Base-by-base conservation (phyloP, 1,140 invertebrate species). In the Cardiocondyla obscurior region DNA sequence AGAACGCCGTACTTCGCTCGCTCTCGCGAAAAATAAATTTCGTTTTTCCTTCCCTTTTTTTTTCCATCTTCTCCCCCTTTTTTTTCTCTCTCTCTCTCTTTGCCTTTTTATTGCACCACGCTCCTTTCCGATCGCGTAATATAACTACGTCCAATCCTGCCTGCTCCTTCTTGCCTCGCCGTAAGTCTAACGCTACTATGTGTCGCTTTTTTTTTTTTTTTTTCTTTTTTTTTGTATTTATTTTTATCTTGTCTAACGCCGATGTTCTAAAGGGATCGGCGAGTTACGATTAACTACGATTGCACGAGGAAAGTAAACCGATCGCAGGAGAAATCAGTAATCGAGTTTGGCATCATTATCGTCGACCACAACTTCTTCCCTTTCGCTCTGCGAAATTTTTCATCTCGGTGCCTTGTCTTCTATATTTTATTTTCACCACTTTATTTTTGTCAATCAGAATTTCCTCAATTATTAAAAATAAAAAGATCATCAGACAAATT, bases 21-120 rank as follows among this genome's bases (percentile, higher is more conserved):
- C 28, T 3, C 30, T n/a, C 39, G 44, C 58, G 46, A 65, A 79
- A 79, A 53, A 77, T 65, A 77, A 65, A 64, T 79, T 51, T 57
- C 42, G 19, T 58, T 57, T 57, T 25, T 62, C 19, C 58, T 39
- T 62, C 33, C 58, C 33, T 42, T 39, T 62, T 55, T 7, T 55
- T 36, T 36, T 6, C 44, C 16, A 1, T 6, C 8, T 51, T 30
- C 30, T 44, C 5, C 0, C 3, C 4, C 16, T 16, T 44, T 3
- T 44, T 6, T 67, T 36, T 7, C 3, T 49, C 19, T 8, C 14
- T 42, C 3, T 77, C 64, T 57, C n/a, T 42, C 19, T 28, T 19
- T 30, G 16, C 60, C 60, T 25, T 30, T 39, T 44, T 62, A 42
- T 72, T 25, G 49, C 77, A 55, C 46, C 46, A 7, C 64, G 19